Evolutionary conservation across 2,113 vertebrate species (phyloP).

Genomic region (Puffinus mauretanicus): DNA sequence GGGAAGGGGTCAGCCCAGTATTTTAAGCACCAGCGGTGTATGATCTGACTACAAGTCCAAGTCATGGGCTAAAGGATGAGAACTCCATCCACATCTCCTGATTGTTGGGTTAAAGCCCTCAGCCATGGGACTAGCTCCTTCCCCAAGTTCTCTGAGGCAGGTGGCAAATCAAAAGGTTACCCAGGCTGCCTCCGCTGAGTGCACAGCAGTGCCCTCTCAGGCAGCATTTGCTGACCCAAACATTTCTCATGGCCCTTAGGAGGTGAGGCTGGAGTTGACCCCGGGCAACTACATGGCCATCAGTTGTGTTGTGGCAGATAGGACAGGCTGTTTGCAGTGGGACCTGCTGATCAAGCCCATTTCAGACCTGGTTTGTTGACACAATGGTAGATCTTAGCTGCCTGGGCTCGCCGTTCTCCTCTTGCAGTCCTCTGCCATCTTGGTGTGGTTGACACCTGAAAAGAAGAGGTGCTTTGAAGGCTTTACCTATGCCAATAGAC

Average conservation of each 20-base stretch:
- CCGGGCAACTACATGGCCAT: accelerated
- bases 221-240: not conserved
- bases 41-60: not conserved
- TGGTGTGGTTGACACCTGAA: not conserved
- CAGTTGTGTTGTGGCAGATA: not conserved
- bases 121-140: not conserved
- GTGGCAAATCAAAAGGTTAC: not conserved
- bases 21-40: not conserved
- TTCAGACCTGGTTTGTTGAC: not conserved
- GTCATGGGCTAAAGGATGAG: not conserved
- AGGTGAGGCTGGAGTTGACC: not conserved
- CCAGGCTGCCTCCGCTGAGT: not conserved
- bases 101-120: not conserved
- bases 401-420: not conserved
- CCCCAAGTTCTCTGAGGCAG: not conserved
- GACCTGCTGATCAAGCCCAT: not conserved
- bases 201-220: not conserved
- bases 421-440: not conserved
- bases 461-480: not conserved
- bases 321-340: not conserved
- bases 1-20: not conserved
- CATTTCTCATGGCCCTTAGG: not conserved
- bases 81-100: not conserved
- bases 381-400: not conserved
- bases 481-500: not conserved